Conservation (phyloP, 2,113 vertebrate species). For the Leptocoma aspasia region DNA sequence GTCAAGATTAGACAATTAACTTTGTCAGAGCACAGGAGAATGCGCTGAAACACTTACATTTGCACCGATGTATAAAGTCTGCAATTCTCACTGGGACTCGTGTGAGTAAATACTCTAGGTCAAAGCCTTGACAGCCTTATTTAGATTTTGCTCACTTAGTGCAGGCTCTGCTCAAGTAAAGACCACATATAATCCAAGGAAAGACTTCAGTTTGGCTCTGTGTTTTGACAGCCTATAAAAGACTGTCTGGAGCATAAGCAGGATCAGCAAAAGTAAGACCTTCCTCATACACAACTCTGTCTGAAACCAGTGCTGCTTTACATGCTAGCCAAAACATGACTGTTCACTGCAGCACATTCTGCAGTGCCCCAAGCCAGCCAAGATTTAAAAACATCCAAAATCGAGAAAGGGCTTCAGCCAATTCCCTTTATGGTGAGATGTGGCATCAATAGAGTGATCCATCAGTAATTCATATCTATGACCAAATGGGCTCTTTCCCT, state of each 20-base stretch:
- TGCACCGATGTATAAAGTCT: conserved; percentile 25
- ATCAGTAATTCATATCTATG: background rate
- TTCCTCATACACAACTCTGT: background rate
- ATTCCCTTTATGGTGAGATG: background rate
- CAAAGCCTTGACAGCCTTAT: conserved; percentile 55
- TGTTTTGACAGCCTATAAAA: conserved; percentile 30
- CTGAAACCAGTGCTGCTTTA: background rate
- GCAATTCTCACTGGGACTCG: background rate
- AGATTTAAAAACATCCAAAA: background rate
- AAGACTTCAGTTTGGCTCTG: background rate
- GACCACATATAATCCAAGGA: conserved; percentile 3
- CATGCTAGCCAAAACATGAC: background rate
- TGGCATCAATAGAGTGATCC: background rate
- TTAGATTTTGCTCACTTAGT: conserved; percentile 55
- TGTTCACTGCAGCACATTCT: background rate
- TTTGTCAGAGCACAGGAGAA: conserved; percentile 55
- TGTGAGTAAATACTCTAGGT: conserved; percentile 61
- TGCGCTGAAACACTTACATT: conserved; percentile 1
- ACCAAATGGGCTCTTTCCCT: background rate
- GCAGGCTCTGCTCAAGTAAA: conserved; percentile 22
- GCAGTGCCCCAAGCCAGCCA: background rate
- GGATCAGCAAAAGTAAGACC: conserved; percentile 11
- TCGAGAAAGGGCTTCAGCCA: background rate
- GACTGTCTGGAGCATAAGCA: background rate
- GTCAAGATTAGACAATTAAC: conserved; percentile 72